Base-by-base conservation (phyloP, 2,888 invertebrate species). In the Eurytoma adleriae region DNA sequence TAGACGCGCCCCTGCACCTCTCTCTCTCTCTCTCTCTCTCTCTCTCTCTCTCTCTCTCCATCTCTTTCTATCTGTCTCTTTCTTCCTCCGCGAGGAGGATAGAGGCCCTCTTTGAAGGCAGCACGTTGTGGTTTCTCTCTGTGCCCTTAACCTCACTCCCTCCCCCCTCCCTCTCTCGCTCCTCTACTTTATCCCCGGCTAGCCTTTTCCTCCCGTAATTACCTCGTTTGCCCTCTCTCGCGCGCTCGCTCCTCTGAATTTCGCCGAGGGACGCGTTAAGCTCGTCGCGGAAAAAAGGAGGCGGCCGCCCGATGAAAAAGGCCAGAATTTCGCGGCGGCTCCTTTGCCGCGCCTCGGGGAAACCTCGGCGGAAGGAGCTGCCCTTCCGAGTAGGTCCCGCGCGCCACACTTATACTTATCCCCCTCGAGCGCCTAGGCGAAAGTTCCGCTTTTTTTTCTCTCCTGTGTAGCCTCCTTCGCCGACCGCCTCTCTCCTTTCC, bases 1-100 rank as follows among this genome's bases (percentile, higher is more conserved):
- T 90, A 90, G 90, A 89, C 88, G 72, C 72, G 82, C 79, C 73
- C 73, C 72, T 73, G 69, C 48, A n/a, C 69, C 56, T 84, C 76
- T 79, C 68, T 68, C 67, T 62, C 52, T 27, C 78, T 80, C 81
- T 77, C 75, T 62, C 72, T 70, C 68, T 74, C 56, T 75, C 71
- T 62, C 71, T 20, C 66, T 50, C 64, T 67, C 48, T 70, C 70
- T 66, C 30, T 30, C 59, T 59, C 59, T 59, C 59, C n/a, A 79
- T 81, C 78, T 73, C 59, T 27, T 52, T 66, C 24, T 24, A 24
- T 24, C 24, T 24, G 30, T 56, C 50, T 59, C 48, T 68, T 67
- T 3, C 68, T 52, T 16, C 68, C 30, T 27, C 18, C 30, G 70
- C 70, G 66, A 67, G 67, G 66, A 68, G 61, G 68, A 78, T 71